These are phyloP conservation scores for Phlogophora meticulosa DNA, from an alignment of 2,888 invertebrate genomes.

Conservation along the genomic window DNA sequence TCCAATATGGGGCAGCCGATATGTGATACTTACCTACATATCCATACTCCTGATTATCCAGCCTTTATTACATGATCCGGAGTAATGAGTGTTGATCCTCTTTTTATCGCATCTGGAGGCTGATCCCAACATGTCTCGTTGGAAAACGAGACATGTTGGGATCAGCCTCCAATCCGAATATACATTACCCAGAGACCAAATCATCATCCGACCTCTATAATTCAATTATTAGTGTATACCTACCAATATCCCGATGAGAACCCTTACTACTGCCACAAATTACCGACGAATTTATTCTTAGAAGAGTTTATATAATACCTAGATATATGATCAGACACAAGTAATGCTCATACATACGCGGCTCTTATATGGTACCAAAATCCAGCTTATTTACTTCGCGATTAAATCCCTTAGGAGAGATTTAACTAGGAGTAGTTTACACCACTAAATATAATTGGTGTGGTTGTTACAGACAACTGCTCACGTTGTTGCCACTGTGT, in stretches of 20 bases:
- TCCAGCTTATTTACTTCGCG: conserved; percentile 34
- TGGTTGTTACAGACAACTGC: conserved; percentile 33
- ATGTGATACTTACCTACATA: not conserved
- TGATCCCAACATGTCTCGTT: too few relatives aligned
- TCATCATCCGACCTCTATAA: conserved; percentile 46
- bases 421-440: conserved; percentile 43
- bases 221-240: conserved; percentile 32
- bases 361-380: conserved; percentile 26
- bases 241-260: conserved; percentile 27
- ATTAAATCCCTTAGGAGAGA: conserved; percentile 44
- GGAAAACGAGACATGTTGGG: conserved; percentile 5
- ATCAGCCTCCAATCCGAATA: conserved; percentile 20
- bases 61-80: conserved; percentile 1
- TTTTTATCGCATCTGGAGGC: not conserved
- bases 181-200: conserved; percentile 36
- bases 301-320: not conserved
- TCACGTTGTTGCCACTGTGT: conserved; percentile 25
- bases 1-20: too few relatives aligned
- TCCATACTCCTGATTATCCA: not conserved
- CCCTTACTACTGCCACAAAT: not conserved
- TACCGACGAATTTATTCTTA: conserved; percentile 20
- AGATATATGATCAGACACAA: not conserved
- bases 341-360: conserved; percentile 8
- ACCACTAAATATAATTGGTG: conserved; percentile 47
- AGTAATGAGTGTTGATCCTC: conserved; percentile 11